Conservation (phyloP, 2,113 vertebrate genomes). For the Limnothrissa miodon region DNA sequence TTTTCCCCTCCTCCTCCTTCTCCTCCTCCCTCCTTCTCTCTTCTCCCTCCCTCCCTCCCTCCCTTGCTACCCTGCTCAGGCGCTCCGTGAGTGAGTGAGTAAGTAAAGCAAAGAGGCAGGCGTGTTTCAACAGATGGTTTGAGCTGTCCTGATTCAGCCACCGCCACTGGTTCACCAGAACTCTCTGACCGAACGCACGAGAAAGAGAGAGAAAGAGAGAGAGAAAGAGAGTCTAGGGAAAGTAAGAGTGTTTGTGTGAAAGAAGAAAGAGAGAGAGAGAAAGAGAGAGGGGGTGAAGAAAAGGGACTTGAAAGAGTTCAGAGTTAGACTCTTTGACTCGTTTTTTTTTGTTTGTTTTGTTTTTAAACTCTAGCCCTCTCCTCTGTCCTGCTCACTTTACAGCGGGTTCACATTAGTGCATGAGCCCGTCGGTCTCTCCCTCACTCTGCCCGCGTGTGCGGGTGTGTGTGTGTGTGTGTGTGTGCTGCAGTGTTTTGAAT, state of each 20-base stretch:
- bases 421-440: background rate
- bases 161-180: constrained; percentile 38
- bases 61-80: background rate
- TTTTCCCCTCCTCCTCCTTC: background rate
- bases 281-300: constrained; percentile 41
- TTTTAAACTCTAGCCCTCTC: constrained; percentile 39
- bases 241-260: background rate
- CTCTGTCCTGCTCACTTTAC: constrained; percentile 34
- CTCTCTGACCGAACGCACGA: constrained; percentile 29
- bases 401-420: constrained; percentile 35
- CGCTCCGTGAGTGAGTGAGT: constrained; percentile 36
- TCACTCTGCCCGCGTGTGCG: background rate
- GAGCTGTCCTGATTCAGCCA: constrained; percentile 59
- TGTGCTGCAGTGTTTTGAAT: constrained; percentile 18
- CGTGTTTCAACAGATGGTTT: constrained; percentile 73
- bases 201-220: constrained; percentile 29
- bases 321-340: constrained; percentile 29
- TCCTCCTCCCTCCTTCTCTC: background rate
- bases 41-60: constrained; percentile 31
- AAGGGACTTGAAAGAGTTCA: constrained; percentile 43
- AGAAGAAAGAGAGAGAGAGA: constrained; percentile 41
- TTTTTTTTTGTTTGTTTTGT: constrained; percentile 35
- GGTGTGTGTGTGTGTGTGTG: constrained; percentile 22
- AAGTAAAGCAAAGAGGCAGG: constrained; percentile 60
- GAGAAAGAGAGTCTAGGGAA: constrained; percentile 22